phyloP scores from a whole-genome alignment of 2,797 vertebrate species.

The Clarias fuscus region DNA sequence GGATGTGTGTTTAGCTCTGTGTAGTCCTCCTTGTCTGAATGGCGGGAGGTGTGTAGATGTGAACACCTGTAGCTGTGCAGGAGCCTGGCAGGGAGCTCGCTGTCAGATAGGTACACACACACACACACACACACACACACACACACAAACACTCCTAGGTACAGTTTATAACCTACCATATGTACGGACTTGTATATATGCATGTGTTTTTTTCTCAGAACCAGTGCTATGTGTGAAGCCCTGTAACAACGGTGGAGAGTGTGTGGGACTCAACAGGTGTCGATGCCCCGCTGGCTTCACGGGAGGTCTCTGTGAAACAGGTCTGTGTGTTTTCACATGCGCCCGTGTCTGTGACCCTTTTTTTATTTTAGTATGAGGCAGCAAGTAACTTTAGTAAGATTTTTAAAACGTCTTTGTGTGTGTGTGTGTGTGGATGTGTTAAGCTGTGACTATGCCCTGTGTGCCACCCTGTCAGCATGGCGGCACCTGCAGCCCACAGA shows the following conservation, averaged over 20 bases:
- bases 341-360: background rate
- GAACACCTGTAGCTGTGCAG: constrained; percentile 77
- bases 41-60: constrained; percentile 79
- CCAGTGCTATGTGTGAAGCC: constrained; percentile 72
- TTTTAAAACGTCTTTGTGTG: background rate
- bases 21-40: constrained; percentile 77
- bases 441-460: constrained; percentile 76
- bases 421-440: background rate
- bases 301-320: constrained; percentile 74
- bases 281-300: constrained; percentile 72
- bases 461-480: constrained; percentile 80
- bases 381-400: background rate
- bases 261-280: constrained; percentile 78
- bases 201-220: constrained; percentile 61
- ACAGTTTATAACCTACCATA: no score
- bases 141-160: background rate
- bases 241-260: constrained; percentile 74
- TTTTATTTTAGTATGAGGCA: background rate
- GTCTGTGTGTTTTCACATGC: constrained; percentile 60
- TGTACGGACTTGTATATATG: background rate
- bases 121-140: constrained; percentile 38
- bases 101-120: constrained; percentile 78
- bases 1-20: constrained; percentile 68
- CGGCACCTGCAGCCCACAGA: constrained; percentile 76
- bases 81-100: constrained; percentile 77